Conservation (phyloP, 2,888 invertebrate genomes). For the Loripinus fragilis region DNA sequence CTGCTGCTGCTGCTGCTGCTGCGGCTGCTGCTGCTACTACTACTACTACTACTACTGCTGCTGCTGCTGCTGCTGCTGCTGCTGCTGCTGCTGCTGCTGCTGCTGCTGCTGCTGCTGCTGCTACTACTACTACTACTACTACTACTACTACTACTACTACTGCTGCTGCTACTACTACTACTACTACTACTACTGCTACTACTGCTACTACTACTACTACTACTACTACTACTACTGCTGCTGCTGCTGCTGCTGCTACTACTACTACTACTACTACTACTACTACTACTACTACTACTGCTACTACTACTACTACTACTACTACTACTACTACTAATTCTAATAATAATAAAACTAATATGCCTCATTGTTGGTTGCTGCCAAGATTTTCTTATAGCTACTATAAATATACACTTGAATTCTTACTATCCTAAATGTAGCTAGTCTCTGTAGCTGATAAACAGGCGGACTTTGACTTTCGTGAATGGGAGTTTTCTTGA, state of each 20-base stretch:
- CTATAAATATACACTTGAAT: no score
- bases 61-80: background rate
- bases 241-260: slow-evolving; percentile 14
- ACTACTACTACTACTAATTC: no score
- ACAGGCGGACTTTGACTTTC: no score
- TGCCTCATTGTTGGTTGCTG: no score
- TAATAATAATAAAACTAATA: no score
- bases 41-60: no score
- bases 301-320: slow-evolving; percentile 29
- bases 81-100: background rate
- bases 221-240: slow-evolving; percentile 15
- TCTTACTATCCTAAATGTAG: no score
- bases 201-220: slow-evolving; percentile 1
- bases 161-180: background rate
- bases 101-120: background rate
- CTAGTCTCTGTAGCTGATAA: no score
- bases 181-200: slow-evolving; percentile 6
- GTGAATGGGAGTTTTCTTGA: no score
- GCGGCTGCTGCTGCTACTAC: no score
- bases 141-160: slow-evolving; percentile 1
- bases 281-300: slow-evolving; percentile 25
- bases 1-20: no score
- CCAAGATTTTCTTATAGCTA: no score
- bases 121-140: slow-evolving; percentile 1
- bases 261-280: slow-evolving; percentile 22